Evolutionary conservation across 2,797 vertebrate species (phyloP), one percentile per base, ranked within the genome.

Genomic region (Pteronotus mesoamericanus): DNA sequence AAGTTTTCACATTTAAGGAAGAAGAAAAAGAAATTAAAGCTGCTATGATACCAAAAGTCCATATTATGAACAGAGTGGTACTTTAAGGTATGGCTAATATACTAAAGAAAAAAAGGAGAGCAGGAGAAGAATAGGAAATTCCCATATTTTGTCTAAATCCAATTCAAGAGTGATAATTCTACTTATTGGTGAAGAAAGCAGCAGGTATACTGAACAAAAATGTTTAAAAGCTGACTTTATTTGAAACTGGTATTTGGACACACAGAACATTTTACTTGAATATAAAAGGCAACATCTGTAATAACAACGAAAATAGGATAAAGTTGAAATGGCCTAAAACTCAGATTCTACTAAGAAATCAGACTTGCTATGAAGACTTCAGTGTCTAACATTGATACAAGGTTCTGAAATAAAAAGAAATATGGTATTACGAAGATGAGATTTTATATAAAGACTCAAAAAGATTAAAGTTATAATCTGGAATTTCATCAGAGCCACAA

Each of bases 1-100:
- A 96, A 95, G 37, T 84, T 94, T 59, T 14, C 74, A 84, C 16
- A 95, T 96, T 93, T 89, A 94, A 97, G 95, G 57, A 94, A 89
- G 72, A 91, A 86, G 39, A 80, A 57, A 87, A 4, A 95, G 69
- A 0, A 21, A 89, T 94, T n/a, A 94, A 42, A 92, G 91, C 8
- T 86, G 78, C 34, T 96, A 61, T 77, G 48, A 96, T 86, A 91
- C n/a, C 44, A 89, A 77, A 92, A 92, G 55, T 5, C 55, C 55
- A 21, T 51, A 86, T 71, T 86, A 87, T 78, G 66, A 95, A 86
- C 42, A 93, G 42, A 89, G 71, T 10, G 66, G 53, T 79, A 91
- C 34, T 86, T 91, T 77, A 91, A 91, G 39, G 51, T 79, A 4
- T 84, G n/a, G 69, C 19, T 42, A 97, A 55, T 92, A 89, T 85